These are phyloP conservation scores for Cygnus buccinator DNA, from an alignment of 2,113 vertebrate genomes.

Conservation along the genomic window DNA sequence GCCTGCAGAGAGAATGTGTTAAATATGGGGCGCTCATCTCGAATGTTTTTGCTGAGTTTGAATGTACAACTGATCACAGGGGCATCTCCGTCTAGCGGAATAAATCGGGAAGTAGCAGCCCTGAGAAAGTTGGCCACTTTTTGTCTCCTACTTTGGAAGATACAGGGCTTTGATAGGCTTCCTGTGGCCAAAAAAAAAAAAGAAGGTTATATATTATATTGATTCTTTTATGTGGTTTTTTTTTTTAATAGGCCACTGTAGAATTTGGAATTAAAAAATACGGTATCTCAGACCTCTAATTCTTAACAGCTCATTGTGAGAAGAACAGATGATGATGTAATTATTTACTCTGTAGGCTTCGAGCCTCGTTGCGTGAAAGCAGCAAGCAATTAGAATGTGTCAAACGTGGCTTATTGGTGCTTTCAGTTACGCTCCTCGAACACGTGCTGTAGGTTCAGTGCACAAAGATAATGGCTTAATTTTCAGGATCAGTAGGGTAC, in stretches of 20 bases:
- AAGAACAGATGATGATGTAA: background rate
- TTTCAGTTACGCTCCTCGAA: conserved; percentile 11
- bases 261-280: background rate
- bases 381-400: conserved; percentile 28
- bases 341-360: background rate
- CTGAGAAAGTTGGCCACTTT: background rate
- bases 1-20: rapidly evolving
- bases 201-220: background rate
- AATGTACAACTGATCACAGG: background rate
- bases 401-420: background rate
- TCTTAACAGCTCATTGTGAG: background rate
- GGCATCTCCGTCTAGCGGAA: background rate
- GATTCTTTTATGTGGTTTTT: background rate
- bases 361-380: background rate
- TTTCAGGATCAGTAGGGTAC: conserved; percentile 48
- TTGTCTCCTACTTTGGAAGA: background rate
- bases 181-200: background rate
- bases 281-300: background rate
- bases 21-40: background rate
- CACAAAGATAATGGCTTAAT: conserved; percentile 27
- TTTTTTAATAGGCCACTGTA: background rate
- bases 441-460: background rate
- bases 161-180: background rate
- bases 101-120: background rate
- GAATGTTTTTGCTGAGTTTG: background rate